A percentile compares a stretch with the other conserved stretches of the same genome.
Evolutionary conservation across 2,888 invertebrate genomes (phyloP).

Genomic region (Erpobdella octoculata): DNA sequence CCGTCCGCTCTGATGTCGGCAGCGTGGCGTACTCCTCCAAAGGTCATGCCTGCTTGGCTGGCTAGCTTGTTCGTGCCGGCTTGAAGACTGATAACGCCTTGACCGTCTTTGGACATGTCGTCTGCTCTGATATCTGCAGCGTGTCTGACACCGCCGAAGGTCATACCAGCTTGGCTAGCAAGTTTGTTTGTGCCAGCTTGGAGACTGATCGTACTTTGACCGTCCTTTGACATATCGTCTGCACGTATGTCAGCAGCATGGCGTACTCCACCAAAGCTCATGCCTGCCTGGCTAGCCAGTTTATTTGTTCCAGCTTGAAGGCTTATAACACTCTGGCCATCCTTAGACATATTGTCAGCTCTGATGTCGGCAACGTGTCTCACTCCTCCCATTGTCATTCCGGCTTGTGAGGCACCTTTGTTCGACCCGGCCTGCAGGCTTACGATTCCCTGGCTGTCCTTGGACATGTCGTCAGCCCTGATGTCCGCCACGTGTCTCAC

Average conservation of each 20-base stretch:
- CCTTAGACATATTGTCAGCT: slow-evolving; percentile 43
- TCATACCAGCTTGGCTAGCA: slow-evolving; percentile 49
- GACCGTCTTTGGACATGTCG: slow-evolving; percentile 43
- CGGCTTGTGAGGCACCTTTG: slow-evolving; percentile 47
- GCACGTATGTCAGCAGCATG: slow-evolving; percentile 47
- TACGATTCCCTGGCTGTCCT: slow-evolving; percentile 43
- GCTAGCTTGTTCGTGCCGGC: slow-evolving; percentile 49
- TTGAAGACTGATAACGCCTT: slow-evolving; percentile 46
- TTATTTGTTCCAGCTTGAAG: slow-evolving; percentile 49
- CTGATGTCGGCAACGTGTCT: slow-evolving; percentile 48
- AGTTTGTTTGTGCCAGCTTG: slow-evolving; percentile 49
- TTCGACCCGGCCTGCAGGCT: slow-evolving; percentile 48
- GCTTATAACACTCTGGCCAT: slow-evolving; percentile 44
- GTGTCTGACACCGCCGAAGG: slow-evolving; percentile 47
- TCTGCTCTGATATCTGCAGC: slow-evolving; percentile 48
- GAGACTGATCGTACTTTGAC: slow-evolving; percentile 44
- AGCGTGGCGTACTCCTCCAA: slow-evolving; percentile 45
- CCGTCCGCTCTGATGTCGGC: slow-evolving; percentile 37
- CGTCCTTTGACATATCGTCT: slow-evolving; percentile 43
- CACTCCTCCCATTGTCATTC: slow-evolving; percentile 45
- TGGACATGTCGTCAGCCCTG: slow-evolving; percentile 44
- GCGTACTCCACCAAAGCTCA: slow-evolving; percentile 45
- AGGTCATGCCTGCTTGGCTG: slow-evolving; percentile 47
- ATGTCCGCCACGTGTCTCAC: slow-evolving; percentile 49
- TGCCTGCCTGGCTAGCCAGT: slow-evolving; percentile 46